Base-by-base conservation (phyloP, 2,888 invertebrate genomes). In the Graphium colonna region DNA sequence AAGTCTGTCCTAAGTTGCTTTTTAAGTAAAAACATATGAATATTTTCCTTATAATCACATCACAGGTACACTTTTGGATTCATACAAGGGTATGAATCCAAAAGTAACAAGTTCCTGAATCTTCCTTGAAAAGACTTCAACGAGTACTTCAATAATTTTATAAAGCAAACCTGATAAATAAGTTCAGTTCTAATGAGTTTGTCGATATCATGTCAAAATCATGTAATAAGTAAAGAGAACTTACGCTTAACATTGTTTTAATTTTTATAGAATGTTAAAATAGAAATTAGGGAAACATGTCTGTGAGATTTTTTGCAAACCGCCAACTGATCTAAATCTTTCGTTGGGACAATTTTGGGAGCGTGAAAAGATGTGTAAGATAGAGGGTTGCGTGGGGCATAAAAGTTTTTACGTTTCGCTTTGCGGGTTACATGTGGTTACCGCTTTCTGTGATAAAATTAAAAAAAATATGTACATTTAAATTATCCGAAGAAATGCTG, bases 351-450 rank as follows among this genome's bases (percentile, higher is more conserved):
- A 60, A 65, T 60, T 60, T 60, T 60, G 57, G 58, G 54, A 60
- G 65, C 61, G 65, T 69, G 68, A 69, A 69, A 69, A 69, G 66
- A 67, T 65, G 49, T 48, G 41, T 52, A 17, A 67, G 73, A 74
- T 77, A 73, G 67, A 57, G 61, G 60, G 61, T 60, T 57, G 56
- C 52, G 56, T 44, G 48, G 52, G 55, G 53, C 53, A 46, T 43
- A 38, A 38, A 36, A 42, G 51, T 55, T 55, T 55, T 54, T 54
- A 48, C 44, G 38, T n/a, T 45, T 28, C 21, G 31, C 44, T 15
- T 31, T n/a, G 42, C 41, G 52, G 53, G 42, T 42, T 42, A 21
- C 47, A 52, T 52, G 28, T 42, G n/a, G 18, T 18, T 5, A 50
- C 9, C 18, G 21, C 21, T 21, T 10, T 50, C 36, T 7, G 2